Evolutionary conservation across 30 jellyfish, hydroid and myxozoan genomes (phyloP), one percentile per base, ranked within the genome.

Genomic region (Phacellophora camtschatica): DNA sequence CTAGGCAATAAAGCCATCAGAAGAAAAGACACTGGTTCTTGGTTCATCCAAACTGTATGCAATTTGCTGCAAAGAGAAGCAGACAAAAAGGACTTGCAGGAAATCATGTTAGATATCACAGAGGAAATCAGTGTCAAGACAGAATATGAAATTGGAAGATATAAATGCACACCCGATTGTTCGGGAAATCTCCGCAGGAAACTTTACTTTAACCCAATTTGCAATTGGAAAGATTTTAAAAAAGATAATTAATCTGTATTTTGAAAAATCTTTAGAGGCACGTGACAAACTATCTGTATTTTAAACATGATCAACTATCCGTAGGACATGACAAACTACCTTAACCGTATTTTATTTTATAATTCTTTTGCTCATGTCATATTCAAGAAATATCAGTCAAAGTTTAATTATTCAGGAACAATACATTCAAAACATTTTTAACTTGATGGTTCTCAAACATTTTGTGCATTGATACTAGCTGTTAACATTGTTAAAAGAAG

Each of bases 11-110:
- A 39, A 24, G 76, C 83, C 9, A 50, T 66, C 43, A 37, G 51
- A 5, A 22, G 58, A 29, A 22, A 39, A 3, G 72, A 33, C 0
- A 37, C 48, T 18, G 94, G 94, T 1, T 67, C 87, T 7, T 67
- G 86, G 86, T 69, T 65, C 59, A 82, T 82, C 53, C 27, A 58
- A 15, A 54, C 94, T 12, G 37, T 82, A 6, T 82, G 94, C 61
- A 29, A 36, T 7, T 31, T 73, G 7, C 18, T 82, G 8, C 66
- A 68, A 29, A 24, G 58, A 13, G 5, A 56, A 0, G 86, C 94
- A 15, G 42, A 27, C 13, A n/a, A 8, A 2, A 7, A 33, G 25
- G 72, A 68, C 55, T 39, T 82, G 43, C 81, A 8, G 5, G 42
- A 55, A 3, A 70, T 82, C 31, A 37, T 64, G 22, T 20, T 50